Conservation (phyloP, 1,140 invertebrate genomes). For the Chrysomallon squamiferum region DNA sequence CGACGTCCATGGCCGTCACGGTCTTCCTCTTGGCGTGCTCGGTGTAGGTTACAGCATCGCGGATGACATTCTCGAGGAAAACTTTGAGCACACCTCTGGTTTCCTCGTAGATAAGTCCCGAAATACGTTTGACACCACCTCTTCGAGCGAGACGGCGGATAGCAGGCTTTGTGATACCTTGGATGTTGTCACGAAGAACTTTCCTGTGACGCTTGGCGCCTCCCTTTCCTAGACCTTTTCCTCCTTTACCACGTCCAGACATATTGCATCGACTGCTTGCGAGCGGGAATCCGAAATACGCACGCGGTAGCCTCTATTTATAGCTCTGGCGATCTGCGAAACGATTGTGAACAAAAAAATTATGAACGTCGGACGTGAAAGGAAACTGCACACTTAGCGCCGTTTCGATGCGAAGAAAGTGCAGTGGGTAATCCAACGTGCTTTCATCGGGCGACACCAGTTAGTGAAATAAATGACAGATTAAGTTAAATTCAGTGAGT, state of each 20-base stretch:
- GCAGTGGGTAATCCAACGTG: too few relatives aligned
- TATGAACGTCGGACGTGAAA: too few relatives aligned
- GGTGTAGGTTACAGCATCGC: conserved; percentile 84
- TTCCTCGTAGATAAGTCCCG: conserved; percentile 74
- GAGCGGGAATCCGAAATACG: too few relatives aligned
- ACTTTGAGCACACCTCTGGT: conserved; percentile 70
- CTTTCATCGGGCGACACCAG: too few relatives aligned
- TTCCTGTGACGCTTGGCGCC: conserved; percentile 59
- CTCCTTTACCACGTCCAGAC: conserved; percentile 59
- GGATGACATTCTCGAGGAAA: conserved; percentile 82
- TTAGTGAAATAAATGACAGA: too few relatives aligned
- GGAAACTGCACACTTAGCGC: too few relatives aligned
- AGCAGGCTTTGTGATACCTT: conserved; percentile 76
- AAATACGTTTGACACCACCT: conserved; percentile 80
- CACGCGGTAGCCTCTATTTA: too few relatives aligned
- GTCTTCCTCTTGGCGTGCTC: conserved; percentile 86
- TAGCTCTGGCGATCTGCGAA: too few relatives aligned
- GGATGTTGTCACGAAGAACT: conserved; percentile 75
- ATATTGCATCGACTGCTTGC: too few relatives aligned
- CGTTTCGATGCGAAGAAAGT: too few relatives aligned
- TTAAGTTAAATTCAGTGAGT: too few relatives aligned
- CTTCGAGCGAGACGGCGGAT: conserved; percentile 74
- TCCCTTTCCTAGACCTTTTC: conserved; percentile 56
- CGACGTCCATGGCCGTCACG: conserved; percentile 85
- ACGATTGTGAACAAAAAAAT: too few relatives aligned